A percentile compares a stretch with the other conserved stretches of the same genome.
phyloP scores from a whole-genome alignment of 1,140 invertebrate genomes.

The Elymnias hypermnestra region DNA sequence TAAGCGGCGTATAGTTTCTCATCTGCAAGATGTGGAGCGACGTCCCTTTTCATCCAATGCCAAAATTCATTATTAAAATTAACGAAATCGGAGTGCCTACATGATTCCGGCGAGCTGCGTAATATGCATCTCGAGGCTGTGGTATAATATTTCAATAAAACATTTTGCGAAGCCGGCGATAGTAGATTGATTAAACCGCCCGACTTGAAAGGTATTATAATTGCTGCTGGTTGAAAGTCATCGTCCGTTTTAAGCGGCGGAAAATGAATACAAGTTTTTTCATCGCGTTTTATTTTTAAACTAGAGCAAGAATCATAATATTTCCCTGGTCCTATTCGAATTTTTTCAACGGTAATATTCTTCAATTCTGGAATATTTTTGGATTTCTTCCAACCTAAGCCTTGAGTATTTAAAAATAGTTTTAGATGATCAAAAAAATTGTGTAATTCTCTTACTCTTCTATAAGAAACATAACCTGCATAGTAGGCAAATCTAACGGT shows the following conservation, averaged over 20 bases:
- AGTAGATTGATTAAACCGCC: constrained; percentile 74
- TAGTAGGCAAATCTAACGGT: constrained; percentile 77
- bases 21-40: constrained; percentile 76
- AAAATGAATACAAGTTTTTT: constrained; percentile 54
- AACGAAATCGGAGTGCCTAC: constrained; percentile 68
- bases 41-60: constrained; percentile 76
- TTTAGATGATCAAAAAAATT: constrained; percentile 77
- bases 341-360: constrained; percentile 50
- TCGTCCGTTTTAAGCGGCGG: constrained; percentile 50
- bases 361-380: constrained; percentile 33
- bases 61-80: constrained; percentile 77
- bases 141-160: constrained; percentile 77
- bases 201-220: constrained; percentile 68
- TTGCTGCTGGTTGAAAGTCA: constrained; percentile 50
- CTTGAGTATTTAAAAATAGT: constrained; percentile 75
- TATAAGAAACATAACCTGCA: constrained; percentile 77
- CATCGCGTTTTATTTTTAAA: constrained; percentile 48
- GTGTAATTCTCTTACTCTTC: constrained; percentile 71
- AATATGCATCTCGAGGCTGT: constrained; percentile 65
- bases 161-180: constrained; percentile 72
- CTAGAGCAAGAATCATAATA: constrained; percentile 41
- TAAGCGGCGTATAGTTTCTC: constrained; percentile 79
- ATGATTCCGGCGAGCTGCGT: constrained; percentile 59
- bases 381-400: constrained; percentile 76
- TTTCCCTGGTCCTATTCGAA: constrained; percentile 43